Evolutionary conservation across 1,140 invertebrate genomes (phyloP), one percentile per base, ranked within the genome.

Genomic region (Anoplophora glabripennis): DNA sequence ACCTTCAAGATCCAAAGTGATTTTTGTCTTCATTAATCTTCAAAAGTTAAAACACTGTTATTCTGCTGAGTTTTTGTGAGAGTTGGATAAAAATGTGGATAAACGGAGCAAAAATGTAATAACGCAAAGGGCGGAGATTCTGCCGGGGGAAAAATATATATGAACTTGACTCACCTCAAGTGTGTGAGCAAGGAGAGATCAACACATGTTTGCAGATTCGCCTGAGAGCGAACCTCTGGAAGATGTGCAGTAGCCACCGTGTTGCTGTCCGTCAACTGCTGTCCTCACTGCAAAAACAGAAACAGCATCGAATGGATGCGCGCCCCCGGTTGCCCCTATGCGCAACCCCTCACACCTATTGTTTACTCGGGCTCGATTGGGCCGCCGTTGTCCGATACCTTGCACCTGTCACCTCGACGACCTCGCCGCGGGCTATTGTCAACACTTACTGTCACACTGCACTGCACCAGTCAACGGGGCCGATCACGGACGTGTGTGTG

Each of bases 161-260:
- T 28, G 21, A 28, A 5, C 21, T 28, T 28, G 34, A 74, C 72
- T 74, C 71, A 74, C 72, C 72, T 72, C 57, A 72, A 56, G 41
- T 69, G 69, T 53, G 66, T 67, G 52, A 72, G 61, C 47, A 74
- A 57, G 44, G 65, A 54, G 38, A 70, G 66, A 65, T 73, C 70
- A 74, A 72, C 71, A 71, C 72, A 74, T 74, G 71, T 64, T 66
- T 64, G 64, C 53, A 72, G 65, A 66, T 67, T 71, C 72, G 71
- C 69, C 66, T 63, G 59, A 60, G 65, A 69, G 71, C 67, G 70
- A 71, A 74, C 70, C 72, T 73, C 71, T 67, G 65, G 70, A 44
- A 72, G 67, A 64, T 71, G 71, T 73, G 70, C 71, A 64, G 72
- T 68, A 74, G 72, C 72, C 72, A 74, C 72, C 61, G 66, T 74